Percentiles rank a stretch among this genome's conserved stretches.
Evolutionary conservation across 1,140 invertebrate genomes (phyloP).

Genomic region (Aphis craccivora): DNA sequence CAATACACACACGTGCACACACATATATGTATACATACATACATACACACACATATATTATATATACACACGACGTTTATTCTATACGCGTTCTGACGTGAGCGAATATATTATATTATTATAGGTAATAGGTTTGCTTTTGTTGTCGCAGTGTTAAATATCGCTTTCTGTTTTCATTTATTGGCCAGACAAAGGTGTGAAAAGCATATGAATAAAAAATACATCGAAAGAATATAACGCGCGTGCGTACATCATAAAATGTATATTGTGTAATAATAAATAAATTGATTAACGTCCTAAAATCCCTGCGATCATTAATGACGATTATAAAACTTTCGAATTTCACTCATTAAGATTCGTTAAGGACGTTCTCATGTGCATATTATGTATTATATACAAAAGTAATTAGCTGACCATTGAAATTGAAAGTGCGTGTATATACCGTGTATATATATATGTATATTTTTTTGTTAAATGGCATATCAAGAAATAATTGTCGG

Average conservation of each 20-base stretch:
- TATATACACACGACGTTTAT: background rate
- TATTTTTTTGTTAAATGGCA: background rate
- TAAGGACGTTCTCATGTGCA: background rate
- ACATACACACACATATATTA: background rate
- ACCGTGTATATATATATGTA: background rate
- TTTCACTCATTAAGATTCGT: slow-evolving; percentile 52
- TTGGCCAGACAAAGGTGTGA: slow-evolving; percentile 14
- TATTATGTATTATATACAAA: slow-evolving; percentile 19
- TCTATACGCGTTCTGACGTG: background rate
- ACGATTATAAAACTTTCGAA: slow-evolving; percentile 54
- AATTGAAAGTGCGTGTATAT: background rate
- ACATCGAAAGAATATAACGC: background rate
- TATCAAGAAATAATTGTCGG: background rate
- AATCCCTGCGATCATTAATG: slow-evolving; percentile 40
- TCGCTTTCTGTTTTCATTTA: slow-evolving; percentile 40
- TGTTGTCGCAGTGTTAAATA: slow-evolving; percentile 25
- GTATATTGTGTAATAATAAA: slow-evolving; percentile 34
- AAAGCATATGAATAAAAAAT: slow-evolving; percentile 26
- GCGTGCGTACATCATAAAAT: background rate
- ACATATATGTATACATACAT: background rate
- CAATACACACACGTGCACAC: background rate
- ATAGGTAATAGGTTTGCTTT: slow-evolving; percentile 3
- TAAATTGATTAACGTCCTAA: slow-evolving; percentile 29
- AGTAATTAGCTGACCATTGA: slow-evolving; percentile 45
- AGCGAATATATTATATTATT: background rate